Base-by-base conservation (phyloP, 2,113 vertebrate genomes). In the Lepidothrix coronata region DNA sequence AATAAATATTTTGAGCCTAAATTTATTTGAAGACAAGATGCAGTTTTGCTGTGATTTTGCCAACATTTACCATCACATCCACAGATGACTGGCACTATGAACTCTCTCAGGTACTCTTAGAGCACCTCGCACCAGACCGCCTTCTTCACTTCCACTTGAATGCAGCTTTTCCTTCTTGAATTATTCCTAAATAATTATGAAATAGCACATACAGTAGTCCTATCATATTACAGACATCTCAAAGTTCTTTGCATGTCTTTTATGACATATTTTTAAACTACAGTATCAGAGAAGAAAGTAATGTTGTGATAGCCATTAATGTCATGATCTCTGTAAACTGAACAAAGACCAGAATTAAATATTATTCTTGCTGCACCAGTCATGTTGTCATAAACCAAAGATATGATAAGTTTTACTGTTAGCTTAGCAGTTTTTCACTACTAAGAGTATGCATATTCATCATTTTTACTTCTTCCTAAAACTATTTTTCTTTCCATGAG, bases 391-490 rank as follows among this genome's bases (percentile, higher is more conserved):
- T 80, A 95, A 96, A 62, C 15, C 22, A 94, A 51, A 77, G 39
- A 48, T 71, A 12, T 74, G 63, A 91, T 88, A 96, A 76, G 25
- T 88, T 95, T 90, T 94, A 66, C 67, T 81, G 37, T 80, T 71
- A 80, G 24, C 51, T 88, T 93, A 86, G 54, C 54, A 86, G 55
- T 73, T 88, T 92, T 88, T 81, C 77, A 39, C 67, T 84, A 61
- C 46, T 72, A 62, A 90, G 25, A 87, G 14, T 31, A 77, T 59
- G 43, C 87, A 89, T 37, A 44, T 22, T 93, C 51, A 71, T 92
- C 15, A 77, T 84, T 93, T 92, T 86, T 67, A 51, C 55, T 81
- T 71, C 76, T 78, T 84, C 39, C 48, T 86, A 55, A 68, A 91
- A 61, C 23, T 35, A 30, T 48, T 96, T 93, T 83, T 73, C 61